Evolutionary conservation across 2,888 invertebrate species (phyloP), one percentile per base, ranked within the genome.

Genomic region (Kuschelorhynchus macadamiae): DNA sequence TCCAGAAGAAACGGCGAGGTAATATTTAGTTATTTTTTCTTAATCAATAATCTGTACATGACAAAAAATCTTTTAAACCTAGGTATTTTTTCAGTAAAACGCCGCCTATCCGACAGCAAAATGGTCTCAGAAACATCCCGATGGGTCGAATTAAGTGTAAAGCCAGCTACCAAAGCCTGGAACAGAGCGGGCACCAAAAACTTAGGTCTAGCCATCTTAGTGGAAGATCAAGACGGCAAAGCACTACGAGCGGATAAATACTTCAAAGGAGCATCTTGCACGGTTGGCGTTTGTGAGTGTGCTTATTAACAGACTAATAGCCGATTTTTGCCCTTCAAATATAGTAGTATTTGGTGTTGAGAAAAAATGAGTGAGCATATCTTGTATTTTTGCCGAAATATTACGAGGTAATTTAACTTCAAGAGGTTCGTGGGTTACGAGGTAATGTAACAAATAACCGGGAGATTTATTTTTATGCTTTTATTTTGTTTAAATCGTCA

Each of bases 181-280:
- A 73, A 74, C 8, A 78, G 74, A 60, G 85, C 85, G 71, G 75
- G 73, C 71, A 85, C 85, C 74, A 75, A 72, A 72, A 76, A 82
- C 74, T 67, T 85, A 79, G 78, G 88, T 0, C 75, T 88, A 64
- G 85, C 85, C 11, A 82, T 89, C n/a, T 84, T 87, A 73, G 87
- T 89, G 17, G 88, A 88, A 78, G 88, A 89, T 77, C 88, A 88
- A 77, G 87, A 88, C 55, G 86, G 86, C 4, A 83, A 82, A 64
- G 77, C 85, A 0, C 76, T 87, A 55, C 84, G 84, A 66, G 86
- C 88, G 0, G 81, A 83, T 67, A 81, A 82, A 72, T 86, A 85
- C 78, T 86, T 88, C 79, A 85, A 85, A 73, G 82, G 83, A 71
- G 82, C 85, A 76, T 81, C 84, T 70, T 86, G 86, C 80, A 83